These are phyloP conservation scores for Cliona cf. orientalis DNA, from an alignment of 37 sponge, comb jelly and placozoan species.

Conservation along the genomic window DNA sequence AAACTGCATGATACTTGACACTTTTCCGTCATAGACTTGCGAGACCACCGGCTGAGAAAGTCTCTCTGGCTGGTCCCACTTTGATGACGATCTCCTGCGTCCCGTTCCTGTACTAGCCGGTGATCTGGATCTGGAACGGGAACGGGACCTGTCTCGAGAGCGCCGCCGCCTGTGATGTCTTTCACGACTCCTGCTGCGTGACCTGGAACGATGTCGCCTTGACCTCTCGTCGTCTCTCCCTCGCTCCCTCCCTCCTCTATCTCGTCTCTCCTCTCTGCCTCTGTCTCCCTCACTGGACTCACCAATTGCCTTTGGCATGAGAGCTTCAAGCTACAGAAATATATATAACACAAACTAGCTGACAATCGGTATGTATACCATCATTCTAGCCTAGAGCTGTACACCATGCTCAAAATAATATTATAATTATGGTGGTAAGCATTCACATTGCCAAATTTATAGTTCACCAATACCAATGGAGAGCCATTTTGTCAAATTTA, in stretches of 20 bases:
- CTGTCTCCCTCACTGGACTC: conserved; percentile 7
- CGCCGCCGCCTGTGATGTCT: neutral
- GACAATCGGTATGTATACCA: neutral
- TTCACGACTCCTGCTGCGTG: neutral
- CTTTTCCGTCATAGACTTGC: conserved; percentile 89
- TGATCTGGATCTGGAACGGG: conserved; percentile 45
- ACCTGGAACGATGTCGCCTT: neutral
- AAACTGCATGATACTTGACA: conserved; percentile 95
- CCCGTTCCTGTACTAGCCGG: neutral
- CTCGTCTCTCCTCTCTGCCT: conserved; percentile 6
- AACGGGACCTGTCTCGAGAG: conserved; percentile 22
- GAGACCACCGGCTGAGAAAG: conserved; percentile 49
- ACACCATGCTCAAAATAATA: neutral
- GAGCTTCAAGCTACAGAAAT: conserved; percentile 35
- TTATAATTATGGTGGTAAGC: too few relatives aligned
- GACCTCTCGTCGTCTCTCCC: neutral
- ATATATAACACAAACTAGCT: too few relatives aligned
- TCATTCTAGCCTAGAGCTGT: neutral
- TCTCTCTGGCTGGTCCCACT: conserved; percentile 7
- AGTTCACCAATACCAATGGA: too few relatives aligned
- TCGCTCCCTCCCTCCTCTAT: neutral
- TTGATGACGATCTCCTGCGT: neutral
- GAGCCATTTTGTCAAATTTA: too few relatives aligned
- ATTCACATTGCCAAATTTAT: too few relatives aligned
- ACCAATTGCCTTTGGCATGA: conserved; percentile 19